These are phyloP conservation scores for Heteropelma amictum DNA, from an alignment of 2,888 invertebrate genomes.

Conservation along the genomic window DNA sequence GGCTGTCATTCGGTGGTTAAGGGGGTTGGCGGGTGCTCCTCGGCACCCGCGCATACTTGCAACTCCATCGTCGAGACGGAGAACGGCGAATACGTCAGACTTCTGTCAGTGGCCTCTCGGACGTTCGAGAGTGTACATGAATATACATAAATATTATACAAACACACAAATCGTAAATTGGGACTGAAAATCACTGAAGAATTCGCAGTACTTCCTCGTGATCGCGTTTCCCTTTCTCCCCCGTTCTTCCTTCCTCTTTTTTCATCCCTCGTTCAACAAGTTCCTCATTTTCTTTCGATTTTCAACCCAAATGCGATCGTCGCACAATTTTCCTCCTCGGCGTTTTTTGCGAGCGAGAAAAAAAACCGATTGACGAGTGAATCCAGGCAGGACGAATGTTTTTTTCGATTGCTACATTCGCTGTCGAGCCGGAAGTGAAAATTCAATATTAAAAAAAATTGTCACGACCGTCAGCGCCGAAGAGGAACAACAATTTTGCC, in stretches of 20 bases:
- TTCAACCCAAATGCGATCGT: neutral
- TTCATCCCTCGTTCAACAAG: neutral
- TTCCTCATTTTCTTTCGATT: neutral
- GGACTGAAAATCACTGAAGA: neutral
- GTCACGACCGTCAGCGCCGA: no score
- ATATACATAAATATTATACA: neutral
- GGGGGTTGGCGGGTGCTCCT: no score
- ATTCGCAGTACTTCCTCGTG: neutral
- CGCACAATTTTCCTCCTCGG: no score
- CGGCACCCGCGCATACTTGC: slow-evolving; percentile 29
- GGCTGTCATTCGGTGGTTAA: slow-evolving; percentile 26
- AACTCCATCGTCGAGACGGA: slow-evolving; percentile 33
- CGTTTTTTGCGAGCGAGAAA: no score
- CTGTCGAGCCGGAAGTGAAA: no score
- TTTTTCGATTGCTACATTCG: no score
- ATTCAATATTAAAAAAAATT: no score
- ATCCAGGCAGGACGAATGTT: no score
- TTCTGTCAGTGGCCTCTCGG: slow-evolving; percentile 74
- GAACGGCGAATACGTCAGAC: slow-evolving; percentile 61
- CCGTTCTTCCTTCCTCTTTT: neutral
- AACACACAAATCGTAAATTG: neutral
- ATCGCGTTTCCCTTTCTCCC: slow-evolving; percentile 11
- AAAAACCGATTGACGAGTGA: no score
- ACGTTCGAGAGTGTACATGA: slow-evolving; percentile 63
- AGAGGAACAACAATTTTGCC: no score